Evolutionary conservation across 2,797 vertebrate genomes (phyloP).

Genomic region (Austrolebias charrua): DNA sequence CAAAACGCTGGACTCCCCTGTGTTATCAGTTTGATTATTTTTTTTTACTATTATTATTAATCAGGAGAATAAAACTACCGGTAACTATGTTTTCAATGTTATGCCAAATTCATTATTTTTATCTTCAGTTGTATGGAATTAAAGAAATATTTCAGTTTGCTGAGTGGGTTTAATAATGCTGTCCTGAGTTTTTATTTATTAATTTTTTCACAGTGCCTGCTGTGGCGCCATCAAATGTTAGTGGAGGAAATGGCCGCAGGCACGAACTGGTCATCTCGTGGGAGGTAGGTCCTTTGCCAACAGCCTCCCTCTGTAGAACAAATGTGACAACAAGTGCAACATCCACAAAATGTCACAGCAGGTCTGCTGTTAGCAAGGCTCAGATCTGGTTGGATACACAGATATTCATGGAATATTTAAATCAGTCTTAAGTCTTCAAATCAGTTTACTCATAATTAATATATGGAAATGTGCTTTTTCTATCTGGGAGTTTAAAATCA

Average conservation of each 20-base stretch:
- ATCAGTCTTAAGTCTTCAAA: background rate
- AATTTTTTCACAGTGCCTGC: constrained; percentile 85
- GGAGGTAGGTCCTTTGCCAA: constrained; percentile 85
- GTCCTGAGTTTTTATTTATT: constrained; percentile 39
- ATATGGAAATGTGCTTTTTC: background rate
- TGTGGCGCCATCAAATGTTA: constrained; percentile 91
- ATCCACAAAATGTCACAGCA: constrained; percentile 27
- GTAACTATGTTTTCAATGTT: background rate
- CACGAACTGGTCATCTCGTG: constrained; percentile 97
- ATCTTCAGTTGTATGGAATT: background rate
- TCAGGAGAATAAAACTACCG: background rate
- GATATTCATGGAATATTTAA: constrained; percentile 4
- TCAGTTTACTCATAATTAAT: background rate
- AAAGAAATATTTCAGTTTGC: constrained; percentile 9
- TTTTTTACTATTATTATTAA: background rate
- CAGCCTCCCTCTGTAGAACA: constrained; percentile 5
- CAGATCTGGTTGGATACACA: constrained; percentile 12
- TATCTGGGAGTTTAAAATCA: constrained; percentile 2
- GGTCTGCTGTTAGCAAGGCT: constrained; percentile 8
- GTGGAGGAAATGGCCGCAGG: constrained; percentile 91
- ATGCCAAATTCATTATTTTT: background rate
- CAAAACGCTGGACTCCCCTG: background rate
- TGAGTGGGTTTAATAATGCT: constrained; percentile 21
- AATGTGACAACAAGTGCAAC: constrained; percentile 14
- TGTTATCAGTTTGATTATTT: constrained; percentile 5